Percentiles rank a stretch among this genome's conserved stretches.
phyloP scores from a whole-genome alignment of 2,797 vertebrate genomes.

The Sandelia bainsii region DNA sequence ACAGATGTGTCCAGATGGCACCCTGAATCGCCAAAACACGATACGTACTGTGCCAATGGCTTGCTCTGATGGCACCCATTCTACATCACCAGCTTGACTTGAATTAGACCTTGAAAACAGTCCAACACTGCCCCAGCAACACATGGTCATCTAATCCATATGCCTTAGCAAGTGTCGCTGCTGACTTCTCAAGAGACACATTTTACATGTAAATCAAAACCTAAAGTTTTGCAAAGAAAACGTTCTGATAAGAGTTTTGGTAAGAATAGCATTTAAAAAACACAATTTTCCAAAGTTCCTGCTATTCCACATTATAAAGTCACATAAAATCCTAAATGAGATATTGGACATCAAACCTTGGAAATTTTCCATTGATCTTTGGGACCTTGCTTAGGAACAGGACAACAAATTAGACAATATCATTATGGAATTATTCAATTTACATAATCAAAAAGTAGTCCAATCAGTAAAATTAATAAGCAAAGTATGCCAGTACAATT shows the following conservation, averaged over 20 bases:
- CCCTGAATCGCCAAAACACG: constrained; percentile 1
- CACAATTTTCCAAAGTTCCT: not conserved
- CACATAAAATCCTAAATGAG: not conserved
- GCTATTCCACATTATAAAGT: not conserved
- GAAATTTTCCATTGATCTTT: not conserved
- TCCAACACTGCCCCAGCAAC: constrained; percentile 9
- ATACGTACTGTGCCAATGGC: constrained; percentile 22
- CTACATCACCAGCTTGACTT: constrained; percentile 25
- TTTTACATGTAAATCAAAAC: constrained; percentile 13
- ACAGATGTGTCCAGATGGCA: constrained; percentile 62
- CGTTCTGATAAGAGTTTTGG: not conserved
- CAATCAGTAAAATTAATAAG: not conserved
- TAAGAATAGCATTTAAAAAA: not conserved
- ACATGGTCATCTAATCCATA: constrained; percentile 45
- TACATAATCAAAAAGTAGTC: not conserved
- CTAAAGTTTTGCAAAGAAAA: constrained; percentile 10
- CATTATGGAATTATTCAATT: not conserved
- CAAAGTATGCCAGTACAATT: not conserved
- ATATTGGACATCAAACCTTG: not conserved
- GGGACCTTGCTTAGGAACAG: not conserved
- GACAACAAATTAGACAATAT: not conserved
- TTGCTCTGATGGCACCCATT: constrained; percentile 20
- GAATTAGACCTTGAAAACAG: constrained; percentile 31
- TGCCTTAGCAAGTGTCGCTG: constrained; percentile 20
- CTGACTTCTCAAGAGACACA: constrained; percentile 16